A percentile compares a stretch with the other conserved stretches of the same genome.
These are phyloP conservation scores for Capromys pilorides DNA, from an alignment of 2,797 vertebrate species.

Conservation along the genomic window DNA sequence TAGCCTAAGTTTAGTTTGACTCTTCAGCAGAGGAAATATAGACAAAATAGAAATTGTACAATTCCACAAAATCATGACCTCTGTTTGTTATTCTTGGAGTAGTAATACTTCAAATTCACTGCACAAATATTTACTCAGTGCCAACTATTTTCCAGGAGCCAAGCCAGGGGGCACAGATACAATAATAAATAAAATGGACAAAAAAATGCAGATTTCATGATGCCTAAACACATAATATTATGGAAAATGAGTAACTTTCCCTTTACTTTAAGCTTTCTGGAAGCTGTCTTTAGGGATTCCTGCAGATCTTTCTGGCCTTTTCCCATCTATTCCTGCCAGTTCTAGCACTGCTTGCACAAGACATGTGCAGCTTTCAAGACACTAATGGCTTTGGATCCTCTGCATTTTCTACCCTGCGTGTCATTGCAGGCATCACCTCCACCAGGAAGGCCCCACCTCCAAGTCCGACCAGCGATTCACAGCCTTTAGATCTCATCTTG, in stretches of 20 bases:
- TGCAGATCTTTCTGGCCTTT: not conserved
- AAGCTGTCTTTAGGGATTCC: not conserved
- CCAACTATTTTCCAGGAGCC: not conserved
- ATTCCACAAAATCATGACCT: not conserved
- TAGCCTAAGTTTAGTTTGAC: slow-evolving; percentile 13
- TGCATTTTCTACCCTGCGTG: not conserved
- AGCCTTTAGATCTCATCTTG: not conserved
- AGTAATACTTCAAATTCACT: not conserved
- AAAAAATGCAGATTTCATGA: not conserved
- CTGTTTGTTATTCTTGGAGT: not conserved
- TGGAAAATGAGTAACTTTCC: not conserved
- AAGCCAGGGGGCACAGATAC: not conserved
- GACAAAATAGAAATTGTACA: not conserved
- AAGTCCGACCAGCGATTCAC: not conserved
- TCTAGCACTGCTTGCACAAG: not conserved
- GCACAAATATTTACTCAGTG: not conserved
- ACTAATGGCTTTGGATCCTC: not conserved
- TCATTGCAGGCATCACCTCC: not conserved
- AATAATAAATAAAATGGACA: not conserved
- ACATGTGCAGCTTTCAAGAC: not conserved
- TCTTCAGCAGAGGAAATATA: slow-evolving; percentile 24
- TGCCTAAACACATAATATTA: not conserved
- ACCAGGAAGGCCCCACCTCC: not conserved
- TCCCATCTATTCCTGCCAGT: not conserved
- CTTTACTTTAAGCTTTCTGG: not conserved